Evolutionary conservation across 2,888 invertebrate genomes (phyloP), one percentile per base, ranked within the genome.

Genomic region (Eurytoma californica): DNA sequence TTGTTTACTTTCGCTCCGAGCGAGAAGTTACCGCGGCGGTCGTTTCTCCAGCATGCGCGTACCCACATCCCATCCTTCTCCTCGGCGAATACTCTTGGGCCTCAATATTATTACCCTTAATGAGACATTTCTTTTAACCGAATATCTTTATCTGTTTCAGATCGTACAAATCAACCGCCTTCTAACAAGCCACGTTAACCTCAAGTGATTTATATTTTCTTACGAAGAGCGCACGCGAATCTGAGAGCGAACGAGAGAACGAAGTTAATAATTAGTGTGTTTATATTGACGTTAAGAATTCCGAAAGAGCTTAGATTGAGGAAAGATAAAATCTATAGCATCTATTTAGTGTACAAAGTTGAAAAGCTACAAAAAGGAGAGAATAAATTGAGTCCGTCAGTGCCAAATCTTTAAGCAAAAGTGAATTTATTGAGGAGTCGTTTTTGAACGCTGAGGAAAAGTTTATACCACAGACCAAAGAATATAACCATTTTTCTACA

Each of bases 151-250:
- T 77, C 49, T 81, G 81, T 90, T 90, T 79, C 90, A 90, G 90
- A 90, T 90, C 90, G 90, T 90, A 90, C 90, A 90, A 90, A 90
- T 90, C 88, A 89, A 90, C 87, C 89, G 90, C 90, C 90, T 90
- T 90, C 90, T 86, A 90, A 89, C 88, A 90, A 90, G 90, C 90
- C 89, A 90, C 88, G 87, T 90, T 90, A 90, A 90, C 90, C 90
- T 90, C 90, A 90, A 90, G 90, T 89, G 90, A 90, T 90, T 90
- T 90, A 88, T 90, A 90, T 90, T 90, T 90, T 90, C 90, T 88
- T 90, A 90, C 68, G 72, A 69, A 77, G 87, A 89, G 68, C 78
- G 83, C 20, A 20, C 39, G 77, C 2, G 49, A 55, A 13, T 30
- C 13, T 24, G 12, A 57, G 28, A 20, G 66, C 66, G 61, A 68